These are phyloP conservation scores for Tinea trinotella DNA, from an alignment of 2,888 invertebrate species.

Conservation along the genomic window DNA sequence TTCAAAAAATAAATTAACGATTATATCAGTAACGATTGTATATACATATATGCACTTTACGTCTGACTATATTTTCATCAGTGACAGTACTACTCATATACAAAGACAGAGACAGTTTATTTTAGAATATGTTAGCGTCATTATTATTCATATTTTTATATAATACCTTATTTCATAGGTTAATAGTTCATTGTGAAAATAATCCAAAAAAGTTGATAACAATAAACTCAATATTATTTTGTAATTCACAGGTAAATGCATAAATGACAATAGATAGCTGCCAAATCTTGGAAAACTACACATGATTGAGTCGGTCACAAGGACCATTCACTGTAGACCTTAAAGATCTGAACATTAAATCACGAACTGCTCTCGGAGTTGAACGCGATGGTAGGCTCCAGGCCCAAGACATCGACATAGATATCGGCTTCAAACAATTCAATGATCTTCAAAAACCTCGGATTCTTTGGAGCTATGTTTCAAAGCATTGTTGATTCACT, in stretches of 20 bases:
- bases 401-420: conserved; percentile 84
- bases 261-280: conserved; percentile 79
- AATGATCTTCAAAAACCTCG: conserved; percentile 87
- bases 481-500: conserved; percentile 86
- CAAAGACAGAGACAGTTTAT: too few relatives aligned
- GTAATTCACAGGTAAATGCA: conserved; percentile 75
- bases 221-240: too few relatives aligned
- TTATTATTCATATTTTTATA: too few relatives aligned
- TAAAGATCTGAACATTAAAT: conserved; percentile 78
- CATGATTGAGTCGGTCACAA: conserved; percentile 78
- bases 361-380: conserved; percentile 79
- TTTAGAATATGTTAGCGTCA: too few relatives aligned
- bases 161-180: too few relatives aligned
- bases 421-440: conserved; percentile 82
- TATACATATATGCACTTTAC: not conserved
- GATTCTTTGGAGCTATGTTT: conserved; percentile 79
- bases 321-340: conserved; percentile 87
- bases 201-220: too few relatives aligned
- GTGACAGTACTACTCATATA: not conserved
- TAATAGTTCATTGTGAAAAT: too few relatives aligned
- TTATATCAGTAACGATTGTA: too few relatives aligned
- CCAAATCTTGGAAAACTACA: conserved; percentile 82
- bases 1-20: too few relatives aligned
- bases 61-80: not conserved
- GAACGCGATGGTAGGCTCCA: conserved; percentile 82